These are phyloP conservation scores for Rhinoraja longicauda DNA, from an alignment of 2,797 vertebrate genomes.

Conservation along the genomic window DNA sequence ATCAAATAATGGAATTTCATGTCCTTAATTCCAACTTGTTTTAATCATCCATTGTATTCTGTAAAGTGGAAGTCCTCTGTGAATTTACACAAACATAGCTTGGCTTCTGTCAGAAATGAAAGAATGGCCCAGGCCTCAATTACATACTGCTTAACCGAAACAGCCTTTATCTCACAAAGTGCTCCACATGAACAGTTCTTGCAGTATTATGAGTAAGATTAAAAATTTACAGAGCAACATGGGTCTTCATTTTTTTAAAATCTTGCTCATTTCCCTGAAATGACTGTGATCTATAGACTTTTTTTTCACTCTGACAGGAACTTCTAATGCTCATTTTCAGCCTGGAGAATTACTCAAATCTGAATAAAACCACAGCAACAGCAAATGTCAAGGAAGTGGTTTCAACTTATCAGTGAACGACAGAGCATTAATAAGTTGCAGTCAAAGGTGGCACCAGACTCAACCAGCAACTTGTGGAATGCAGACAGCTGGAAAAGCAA, in stretches of 20 bases:
- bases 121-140: neutral
- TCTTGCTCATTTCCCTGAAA: conserved; percentile 31
- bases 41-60: conserved; percentile 11
- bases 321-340: conserved; percentile 34
- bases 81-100: neutral
- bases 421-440: neutral
- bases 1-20: neutral
- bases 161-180: neutral
- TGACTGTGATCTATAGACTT: neutral
- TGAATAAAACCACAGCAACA: conserved; percentile 17
- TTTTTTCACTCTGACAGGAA: conserved; percentile 23
- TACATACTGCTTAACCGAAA: neutral
- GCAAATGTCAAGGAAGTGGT: conserved; percentile 28
- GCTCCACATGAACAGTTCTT: conserved; percentile 26
- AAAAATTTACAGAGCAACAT: conserved; percentile 15
- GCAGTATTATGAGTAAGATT: conserved; percentile 24
- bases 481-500: neutral
- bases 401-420: conserved; percentile 6
- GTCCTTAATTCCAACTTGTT: neutral
- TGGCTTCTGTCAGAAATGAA: conserved; percentile 5
- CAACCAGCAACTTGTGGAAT: neutral
- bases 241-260: neutral
- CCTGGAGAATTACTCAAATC: conserved; percentile 29
- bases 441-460: neutral
- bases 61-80: neutral